These are phyloP conservation scores for Thripadectes ignobilis DNA, from an alignment of 2,797 vertebrate genomes.

Conservation along the genomic window DNA sequence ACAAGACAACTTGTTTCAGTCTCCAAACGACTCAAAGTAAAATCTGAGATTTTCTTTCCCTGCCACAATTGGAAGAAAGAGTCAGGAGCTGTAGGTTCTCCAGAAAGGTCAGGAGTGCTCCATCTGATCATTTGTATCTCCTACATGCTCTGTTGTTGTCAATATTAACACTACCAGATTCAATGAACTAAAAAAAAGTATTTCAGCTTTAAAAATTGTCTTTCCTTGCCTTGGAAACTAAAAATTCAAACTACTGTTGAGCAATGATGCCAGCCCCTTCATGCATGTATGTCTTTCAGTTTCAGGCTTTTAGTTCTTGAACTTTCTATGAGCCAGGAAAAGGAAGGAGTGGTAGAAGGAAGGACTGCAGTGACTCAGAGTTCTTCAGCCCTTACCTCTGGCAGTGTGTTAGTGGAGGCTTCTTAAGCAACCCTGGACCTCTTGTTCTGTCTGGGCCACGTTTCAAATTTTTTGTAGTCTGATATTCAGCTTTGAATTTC, in stretches of 20 bases:
- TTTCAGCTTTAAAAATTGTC: not conserved
- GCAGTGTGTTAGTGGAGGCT: not conserved
- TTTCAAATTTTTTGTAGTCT: not conserved
- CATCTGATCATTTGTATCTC: not conserved
- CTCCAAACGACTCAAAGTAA: not conserved
- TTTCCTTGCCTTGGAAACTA: not conserved
- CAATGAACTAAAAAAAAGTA: not conserved
- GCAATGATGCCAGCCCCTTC: not conserved
- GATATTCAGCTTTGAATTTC: not conserved
- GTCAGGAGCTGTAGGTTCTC: not conserved
- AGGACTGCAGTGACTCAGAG: not conserved
- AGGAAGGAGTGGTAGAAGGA: not conserved
- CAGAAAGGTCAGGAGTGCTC: not conserved
- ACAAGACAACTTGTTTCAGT: not conserved
- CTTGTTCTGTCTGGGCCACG: not conserved
- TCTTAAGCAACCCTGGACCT: not conserved
- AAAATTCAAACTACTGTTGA: not conserved
- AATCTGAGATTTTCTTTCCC: not conserved
- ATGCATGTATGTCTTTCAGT: not conserved
- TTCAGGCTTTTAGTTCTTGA: slow-evolving; percentile 4
- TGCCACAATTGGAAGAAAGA: not conserved
- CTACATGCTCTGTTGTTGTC: not conserved
- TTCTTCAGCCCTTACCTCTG: not conserved
- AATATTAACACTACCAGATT: not conserved
- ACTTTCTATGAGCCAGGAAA: not conserved